Percentiles rank a stretch among this genome's conserved stretches.
Evolutionary conservation across 2,797 vertebrate species (phyloP).

Genomic region (Catamblyrhynchus diadema): DNA sequence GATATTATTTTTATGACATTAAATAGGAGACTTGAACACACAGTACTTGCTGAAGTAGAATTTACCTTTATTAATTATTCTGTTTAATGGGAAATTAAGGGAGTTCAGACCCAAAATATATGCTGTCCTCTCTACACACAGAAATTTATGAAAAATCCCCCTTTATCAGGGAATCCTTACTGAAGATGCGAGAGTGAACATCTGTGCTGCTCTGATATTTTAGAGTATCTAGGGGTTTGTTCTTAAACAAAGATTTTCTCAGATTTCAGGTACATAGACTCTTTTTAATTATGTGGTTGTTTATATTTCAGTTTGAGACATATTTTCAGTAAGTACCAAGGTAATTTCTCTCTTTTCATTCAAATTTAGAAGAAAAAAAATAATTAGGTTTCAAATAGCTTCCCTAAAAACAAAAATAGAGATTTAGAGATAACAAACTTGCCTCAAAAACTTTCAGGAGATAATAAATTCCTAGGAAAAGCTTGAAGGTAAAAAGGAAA

Average conservation of each 20-base stretch:
- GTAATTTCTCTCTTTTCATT: slow-evolving; percentile 1
- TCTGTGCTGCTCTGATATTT: background rate
- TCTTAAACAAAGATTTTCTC: background rate
- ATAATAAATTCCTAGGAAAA: background rate
- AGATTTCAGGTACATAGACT: background rate
- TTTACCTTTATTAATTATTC: background rate
- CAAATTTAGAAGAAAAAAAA: background rate
- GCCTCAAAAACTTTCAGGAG: background rate
- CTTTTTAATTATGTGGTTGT: background rate
- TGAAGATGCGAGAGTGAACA: background rate
- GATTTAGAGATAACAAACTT: background rate
- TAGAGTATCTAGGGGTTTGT: background rate
- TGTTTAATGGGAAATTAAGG: background rate
- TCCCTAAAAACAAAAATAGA: background rate
- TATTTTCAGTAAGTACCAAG: background rate
- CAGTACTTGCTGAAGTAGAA: background rate
- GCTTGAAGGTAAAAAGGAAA: background rate
- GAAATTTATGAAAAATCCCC: background rate
- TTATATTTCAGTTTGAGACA: background rate
- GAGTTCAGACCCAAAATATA: background rate
- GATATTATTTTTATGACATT: background rate
- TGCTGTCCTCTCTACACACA: background rate
- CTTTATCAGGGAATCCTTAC: background rate
- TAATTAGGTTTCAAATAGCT: background rate
- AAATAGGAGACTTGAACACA: background rate